Conservation (phyloP, 1,140 invertebrate genomes). For the Oryzaephilus surinamensis region DNA sequence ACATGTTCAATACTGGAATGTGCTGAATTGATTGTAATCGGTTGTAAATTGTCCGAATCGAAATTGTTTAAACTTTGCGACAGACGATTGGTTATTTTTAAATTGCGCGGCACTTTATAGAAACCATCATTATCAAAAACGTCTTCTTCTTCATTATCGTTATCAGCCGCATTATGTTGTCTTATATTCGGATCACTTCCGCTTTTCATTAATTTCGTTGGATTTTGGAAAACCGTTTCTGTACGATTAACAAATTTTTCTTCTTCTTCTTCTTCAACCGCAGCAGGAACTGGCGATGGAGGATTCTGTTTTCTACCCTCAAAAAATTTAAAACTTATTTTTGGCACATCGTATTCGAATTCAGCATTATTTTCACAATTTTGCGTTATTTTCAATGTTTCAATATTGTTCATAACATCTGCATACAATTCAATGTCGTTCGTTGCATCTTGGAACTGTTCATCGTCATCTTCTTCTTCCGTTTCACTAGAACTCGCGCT, state of each 20-base stretch:
- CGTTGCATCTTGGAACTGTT: constrained; percentile 9
- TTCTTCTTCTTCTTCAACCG: not conserved
- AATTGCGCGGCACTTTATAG: constrained; percentile 30
- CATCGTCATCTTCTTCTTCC: constrained; percentile 22
- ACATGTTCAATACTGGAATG: constrained; percentile 31
- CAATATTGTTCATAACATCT: constrained; percentile 12
- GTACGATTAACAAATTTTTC: constrained; percentile 9
- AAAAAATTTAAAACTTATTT: constrained; percentile 33
- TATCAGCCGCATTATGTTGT: constrained; percentile 7
- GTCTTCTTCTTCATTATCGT: no score
- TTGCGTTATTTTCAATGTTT: constrained; percentile 8
- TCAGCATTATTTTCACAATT: constrained; percentile 17
- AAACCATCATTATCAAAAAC: no score
- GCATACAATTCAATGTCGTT: constrained; percentile 21
- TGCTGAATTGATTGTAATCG: constrained; percentile 8
- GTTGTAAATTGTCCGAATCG: constrained; percentile 22
- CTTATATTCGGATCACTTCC: constrained; percentile 30
- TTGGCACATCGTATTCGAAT: constrained; percentile 32
- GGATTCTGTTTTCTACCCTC: constrained; percentile 17
- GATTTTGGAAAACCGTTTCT: no score
- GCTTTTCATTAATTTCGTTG: constrained; percentile 24
- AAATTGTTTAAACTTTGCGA: constrained; percentile 32
- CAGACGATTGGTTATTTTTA: constrained; percentile 17
- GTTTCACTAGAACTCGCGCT: constrained; percentile 16
- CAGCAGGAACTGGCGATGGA: not conserved